phyloP scores from a whole-genome alignment of 2,888 invertebrate genomes.

The Norana najaformis region DNA sequence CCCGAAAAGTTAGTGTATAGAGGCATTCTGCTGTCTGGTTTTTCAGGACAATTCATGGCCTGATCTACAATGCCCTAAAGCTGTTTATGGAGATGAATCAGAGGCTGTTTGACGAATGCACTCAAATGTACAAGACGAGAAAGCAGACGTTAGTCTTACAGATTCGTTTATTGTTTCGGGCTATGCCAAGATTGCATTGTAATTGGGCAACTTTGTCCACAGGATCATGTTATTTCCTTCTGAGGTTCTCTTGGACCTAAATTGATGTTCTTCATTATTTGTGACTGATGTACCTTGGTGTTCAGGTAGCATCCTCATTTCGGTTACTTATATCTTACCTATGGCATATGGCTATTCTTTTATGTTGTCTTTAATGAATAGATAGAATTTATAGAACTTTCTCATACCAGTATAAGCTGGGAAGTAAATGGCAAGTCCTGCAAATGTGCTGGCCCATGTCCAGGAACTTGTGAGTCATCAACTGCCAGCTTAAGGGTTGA shows the following conservation, averaged over 20 bases:
- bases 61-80: constrained; percentile 99
- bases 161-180: no score
- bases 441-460: no score
- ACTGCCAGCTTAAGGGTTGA: neutral
- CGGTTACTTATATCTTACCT: no score
- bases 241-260: neutral
- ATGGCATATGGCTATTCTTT: no score
- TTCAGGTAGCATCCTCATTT: neutral
- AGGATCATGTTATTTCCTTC: no score
- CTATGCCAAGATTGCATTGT: neutral
- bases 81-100: constrained; percentile 99
- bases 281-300: neutral
- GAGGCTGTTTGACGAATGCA: constrained; percentile 95
- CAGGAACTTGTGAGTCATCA: no score
- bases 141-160: constrained; percentile 86
- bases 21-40: neutral
- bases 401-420: neutral
- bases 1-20: neutral
- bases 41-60: constrained; percentile 85
- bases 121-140: constrained; percentile 97
- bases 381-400: no score
- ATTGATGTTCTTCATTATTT: neutral
- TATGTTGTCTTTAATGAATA: no score
- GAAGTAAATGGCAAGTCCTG: neutral
- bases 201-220: neutral